These are phyloP conservation scores for Crocodylus rhombifer DNA, from an alignment of 2,797 vertebrate species.

Conservation along the genomic window DNA sequence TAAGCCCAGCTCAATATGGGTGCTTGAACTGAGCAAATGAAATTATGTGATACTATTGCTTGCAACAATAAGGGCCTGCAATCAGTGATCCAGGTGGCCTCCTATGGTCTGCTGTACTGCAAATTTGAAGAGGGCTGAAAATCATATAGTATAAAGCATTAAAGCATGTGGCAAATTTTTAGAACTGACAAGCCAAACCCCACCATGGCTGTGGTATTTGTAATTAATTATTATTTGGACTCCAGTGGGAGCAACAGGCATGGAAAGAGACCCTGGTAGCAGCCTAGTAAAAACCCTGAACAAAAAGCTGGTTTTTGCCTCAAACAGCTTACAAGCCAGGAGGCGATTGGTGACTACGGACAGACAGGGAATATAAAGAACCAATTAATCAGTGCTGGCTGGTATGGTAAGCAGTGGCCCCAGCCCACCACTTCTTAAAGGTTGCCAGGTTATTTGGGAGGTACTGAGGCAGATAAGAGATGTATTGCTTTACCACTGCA, in stretches of 20 bases:
- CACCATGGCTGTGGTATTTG: neutral
- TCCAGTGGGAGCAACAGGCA: slow-evolving; percentile 10
- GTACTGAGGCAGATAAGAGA: slow-evolving; percentile 59
- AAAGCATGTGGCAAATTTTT: neutral
- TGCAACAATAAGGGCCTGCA: slow-evolving; percentile 1
- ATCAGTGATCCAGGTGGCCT: too few species aligned
- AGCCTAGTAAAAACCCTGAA: neutral
- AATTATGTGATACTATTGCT: slow-evolving; percentile 32
- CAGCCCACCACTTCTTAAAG: neutral
- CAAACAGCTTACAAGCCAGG: slow-evolving; percentile 52
- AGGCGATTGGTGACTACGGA: slow-evolving; percentile 66
- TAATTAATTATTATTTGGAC: neutral
- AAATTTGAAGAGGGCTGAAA: slow-evolving; percentile 26
- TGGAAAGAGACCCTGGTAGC: neutral
- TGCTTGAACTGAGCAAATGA: slow-evolving; percentile 15
- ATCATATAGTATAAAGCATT: neutral
- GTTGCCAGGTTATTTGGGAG: slow-evolving; percentile 54
- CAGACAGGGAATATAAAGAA: slow-evolving; percentile 68
- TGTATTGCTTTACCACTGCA: slow-evolving; percentile 50
- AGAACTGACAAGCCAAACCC: neutral
- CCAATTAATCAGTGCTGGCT: slow-evolving; percentile 59
- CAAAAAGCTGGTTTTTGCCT: slow-evolving; percentile 30
- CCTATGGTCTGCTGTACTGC: neutral
- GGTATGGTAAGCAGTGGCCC: neutral
- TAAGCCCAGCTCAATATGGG: slow-evolving; percentile 38